Percentiles rank a stretch among this genome's conserved stretches.
Evolutionary conservation across 2,888 invertebrate species (phyloP).

Genomic region (Tortrix viridana): DNA sequence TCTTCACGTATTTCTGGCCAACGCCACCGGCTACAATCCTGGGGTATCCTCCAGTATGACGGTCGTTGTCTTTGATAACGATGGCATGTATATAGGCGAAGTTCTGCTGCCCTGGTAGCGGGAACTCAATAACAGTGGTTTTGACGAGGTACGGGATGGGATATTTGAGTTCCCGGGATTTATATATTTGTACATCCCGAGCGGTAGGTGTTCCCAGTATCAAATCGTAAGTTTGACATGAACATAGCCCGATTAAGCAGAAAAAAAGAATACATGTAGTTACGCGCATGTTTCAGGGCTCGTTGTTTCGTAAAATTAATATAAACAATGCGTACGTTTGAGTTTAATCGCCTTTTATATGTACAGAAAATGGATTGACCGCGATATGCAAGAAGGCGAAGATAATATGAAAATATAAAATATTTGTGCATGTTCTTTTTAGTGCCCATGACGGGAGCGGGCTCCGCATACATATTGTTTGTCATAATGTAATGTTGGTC

Average conservation of each 20-base stretch:
- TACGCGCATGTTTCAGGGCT: constrained; percentile 15
- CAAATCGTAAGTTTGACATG: constrained; percentile 27
- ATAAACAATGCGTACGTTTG: neutral
- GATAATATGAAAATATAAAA: no score
- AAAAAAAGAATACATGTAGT: constrained; percentile 9
- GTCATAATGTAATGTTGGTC: no score
- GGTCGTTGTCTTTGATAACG: constrained; percentile 31
- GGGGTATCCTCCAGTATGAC: constrained; percentile 32
- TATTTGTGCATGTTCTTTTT: no score
- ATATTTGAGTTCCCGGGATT: constrained; percentile 33
- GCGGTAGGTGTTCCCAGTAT: constrained; percentile 10
- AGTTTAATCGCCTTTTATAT: neutral
- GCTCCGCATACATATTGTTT: no score
- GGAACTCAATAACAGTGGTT: constrained; percentile 30
- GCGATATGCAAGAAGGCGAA: constrained; percentile 13
- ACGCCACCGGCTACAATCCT: constrained; percentile 15
- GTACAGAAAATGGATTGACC: neutral
- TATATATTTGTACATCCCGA: constrained; percentile 16
- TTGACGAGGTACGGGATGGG: constrained; percentile 33
- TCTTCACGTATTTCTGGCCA: constrained; percentile 36
- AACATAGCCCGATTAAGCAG: constrained; percentile 7
- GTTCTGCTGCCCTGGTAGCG: constrained; percentile 36
- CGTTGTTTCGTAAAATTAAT: constrained; percentile 14
- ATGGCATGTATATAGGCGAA: constrained; percentile 37
- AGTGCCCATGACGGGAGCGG: no score